Base-by-base conservation (phyloP, 1,140 invertebrate genomes). In the Neodiprion fabricii region DNA sequence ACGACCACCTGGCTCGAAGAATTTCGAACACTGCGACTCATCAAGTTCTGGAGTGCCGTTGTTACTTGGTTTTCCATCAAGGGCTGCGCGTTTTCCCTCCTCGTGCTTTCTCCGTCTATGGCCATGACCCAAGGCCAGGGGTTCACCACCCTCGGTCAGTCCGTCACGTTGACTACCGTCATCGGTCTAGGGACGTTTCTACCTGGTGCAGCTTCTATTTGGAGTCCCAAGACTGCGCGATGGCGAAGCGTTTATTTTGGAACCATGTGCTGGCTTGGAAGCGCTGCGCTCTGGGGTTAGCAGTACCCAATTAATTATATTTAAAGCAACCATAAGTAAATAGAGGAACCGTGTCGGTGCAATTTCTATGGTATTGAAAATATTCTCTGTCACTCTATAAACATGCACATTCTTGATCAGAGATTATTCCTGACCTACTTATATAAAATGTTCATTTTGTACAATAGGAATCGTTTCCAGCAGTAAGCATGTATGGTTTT, bases 21-120 rank as follows among this genome's bases (percentile, higher is more conserved):
- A 49, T 40, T 83, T 28, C 76, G 28, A 70, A 69, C 81, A 9
- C 48, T 83, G 7, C 75, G 71, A 40, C 77, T 68, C 23, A 73
- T 76, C 7, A 81, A 74, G 53, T 85, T 84, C 67, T 84, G 82
- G 84, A 71, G 77, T n/a, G 79, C 74, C 21, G 70, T 69, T 5
- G 12, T 83, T 9, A 75, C 80, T 2, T 80, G 80, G 71, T 21
- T 77, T 10, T 84, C 81, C 17, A 71, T 80, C 7, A 85, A 79
- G 72, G 72, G 53, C 53, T 61, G 11, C 11, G n/a, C 53, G 9
- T 61, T 61, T 61, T 61, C 53, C n/a, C 53, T 61, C 11, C 53
- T 61, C 4, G 53, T 61, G 53, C 53, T 61, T 8, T 12, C 53
- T 14, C 53, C 53, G 53, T 14, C 53, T 12, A 40, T 40, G 28